phyloP scores from a whole-genome alignment of 2,888 invertebrate genomes.

The Leuctra nigra region DNA sequence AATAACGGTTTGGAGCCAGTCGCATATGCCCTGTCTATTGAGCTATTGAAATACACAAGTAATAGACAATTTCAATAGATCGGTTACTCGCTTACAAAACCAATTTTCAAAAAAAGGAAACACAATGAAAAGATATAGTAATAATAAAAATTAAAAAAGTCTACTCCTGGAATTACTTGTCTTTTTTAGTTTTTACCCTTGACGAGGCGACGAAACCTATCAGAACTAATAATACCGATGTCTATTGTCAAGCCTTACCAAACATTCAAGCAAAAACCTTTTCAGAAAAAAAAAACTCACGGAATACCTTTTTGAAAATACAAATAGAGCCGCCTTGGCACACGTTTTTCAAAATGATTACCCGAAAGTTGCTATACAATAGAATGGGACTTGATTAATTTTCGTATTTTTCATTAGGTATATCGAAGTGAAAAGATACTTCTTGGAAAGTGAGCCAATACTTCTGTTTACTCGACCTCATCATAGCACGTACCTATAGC shows the following conservation, averaged over 20 bases:
- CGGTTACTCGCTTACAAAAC: not conserved
- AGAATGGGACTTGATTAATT: slow-evolving; percentile 12
- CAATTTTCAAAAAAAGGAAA: not conserved
- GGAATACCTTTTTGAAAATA: slow-evolving; percentile 4
- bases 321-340: slow-evolving; percentile 5
- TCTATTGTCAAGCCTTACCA: slow-evolving; percentile 6
- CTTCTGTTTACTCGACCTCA: no score
- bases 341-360: slow-evolving; percentile 15
- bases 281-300: not conserved
- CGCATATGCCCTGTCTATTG: not conserved
- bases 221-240: not conserved
- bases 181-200: slow-evolving; percentile 8
- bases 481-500: no score
- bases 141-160: slow-evolving; percentile 1
- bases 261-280: slow-evolving; percentile 12
- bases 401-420: slow-evolving; percentile 9
- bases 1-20: not conserved
- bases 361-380: slow-evolving; percentile 14
- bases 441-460: not conserved
- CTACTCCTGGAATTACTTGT: slow-evolving; percentile 15
- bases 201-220: slow-evolving; percentile 3
- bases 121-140: slow-evolving; percentile 5
- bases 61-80: slow-evolving; percentile 2
- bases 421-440: not conserved
- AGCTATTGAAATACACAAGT: not conserved